Conservation (phyloP, 2,113 vertebrate genomes). For the Malaclemys terrapin region DNA sequence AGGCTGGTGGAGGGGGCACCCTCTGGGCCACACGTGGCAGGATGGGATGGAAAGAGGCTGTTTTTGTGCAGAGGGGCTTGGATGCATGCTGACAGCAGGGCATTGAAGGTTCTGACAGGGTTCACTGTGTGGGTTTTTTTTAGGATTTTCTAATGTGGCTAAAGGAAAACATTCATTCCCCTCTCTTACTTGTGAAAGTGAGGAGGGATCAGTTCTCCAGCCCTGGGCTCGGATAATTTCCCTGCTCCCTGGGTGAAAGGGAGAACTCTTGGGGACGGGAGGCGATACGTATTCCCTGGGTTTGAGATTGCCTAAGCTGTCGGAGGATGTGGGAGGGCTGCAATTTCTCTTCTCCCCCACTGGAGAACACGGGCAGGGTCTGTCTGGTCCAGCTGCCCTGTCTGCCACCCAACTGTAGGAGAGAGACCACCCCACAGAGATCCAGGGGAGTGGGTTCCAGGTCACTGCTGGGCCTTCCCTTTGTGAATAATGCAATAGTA, state of each 20-base stretch:
- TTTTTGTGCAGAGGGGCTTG: slow-evolving; percentile 42
- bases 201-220: slow-evolving; percentile 49
- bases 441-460: slow-evolving; percentile 43
- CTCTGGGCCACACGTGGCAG: slow-evolving; percentile 48
- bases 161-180: slow-evolving; percentile 63
- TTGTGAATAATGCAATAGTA: slow-evolving; percentile 65
- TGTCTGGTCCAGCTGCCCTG: slow-evolving; percentile 37
- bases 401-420: slow-evolving; percentile 48
- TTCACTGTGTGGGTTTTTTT: slow-evolving; percentile 50
- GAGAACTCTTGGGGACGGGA: slow-evolving; percentile 35
- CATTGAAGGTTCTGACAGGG: slow-evolving; percentile 42
- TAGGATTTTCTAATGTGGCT: slow-evolving; percentile 70
- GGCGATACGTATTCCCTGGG: slow-evolving; percentile 45
- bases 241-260: slow-evolving; percentile 37
- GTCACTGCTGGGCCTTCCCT: slow-evolving; percentile 57
- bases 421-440: neutral
- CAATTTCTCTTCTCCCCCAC: slow-evolving; percentile 30
- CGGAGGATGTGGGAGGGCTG: slow-evolving; percentile 30
- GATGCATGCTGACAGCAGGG: slow-evolving; percentile 53
- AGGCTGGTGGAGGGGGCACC: slow-evolving; percentile 44
- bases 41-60: slow-evolving; percentile 64
- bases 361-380: slow-evolving; percentile 57
- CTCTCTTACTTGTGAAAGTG: slow-evolving; percentile 45
- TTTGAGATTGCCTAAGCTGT: slow-evolving; percentile 36
- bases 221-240: slow-evolving; percentile 42